These are phyloP conservation scores for Pristionchus maxplancki DNA, from an alignment of 2,888 invertebrate genomes.

Conservation along the genomic window DNA sequence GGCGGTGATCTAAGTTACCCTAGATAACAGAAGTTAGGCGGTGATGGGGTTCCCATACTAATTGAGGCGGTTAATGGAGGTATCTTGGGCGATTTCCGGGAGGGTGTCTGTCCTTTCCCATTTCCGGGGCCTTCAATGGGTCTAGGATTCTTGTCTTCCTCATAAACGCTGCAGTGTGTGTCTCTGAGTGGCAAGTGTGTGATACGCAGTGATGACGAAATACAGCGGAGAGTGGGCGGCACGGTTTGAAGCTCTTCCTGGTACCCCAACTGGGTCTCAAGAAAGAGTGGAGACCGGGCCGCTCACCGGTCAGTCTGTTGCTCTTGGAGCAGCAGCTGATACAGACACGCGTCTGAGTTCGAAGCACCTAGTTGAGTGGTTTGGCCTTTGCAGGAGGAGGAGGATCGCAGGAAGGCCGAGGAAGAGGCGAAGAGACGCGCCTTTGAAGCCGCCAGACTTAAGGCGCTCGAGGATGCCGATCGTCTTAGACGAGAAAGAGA, in stretches of 20 bases:
- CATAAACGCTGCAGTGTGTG: slow-evolving; percentile 39
- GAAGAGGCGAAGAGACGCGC: slow-evolving; percentile 76
- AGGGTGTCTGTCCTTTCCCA: not conserved
- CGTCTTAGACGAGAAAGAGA: slow-evolving; percentile 74
- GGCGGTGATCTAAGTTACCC: slow-evolving; percentile 7
- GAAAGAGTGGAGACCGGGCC: not conserved
- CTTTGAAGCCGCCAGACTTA: slow-evolving; percentile 77
- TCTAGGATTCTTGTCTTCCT: not conserved
- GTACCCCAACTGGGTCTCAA: not conserved
- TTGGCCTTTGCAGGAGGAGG: slow-evolving; percentile 75
- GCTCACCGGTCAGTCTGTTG: not conserved
- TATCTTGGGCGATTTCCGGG: not conserved
- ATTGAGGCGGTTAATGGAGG: not conserved
- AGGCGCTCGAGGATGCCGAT: slow-evolving; percentile 77
- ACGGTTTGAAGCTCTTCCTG: not conserved
- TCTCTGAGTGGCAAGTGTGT: not conserved
- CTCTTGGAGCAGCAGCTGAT: not conserved
- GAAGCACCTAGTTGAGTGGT: slow-evolving; percentile 39
- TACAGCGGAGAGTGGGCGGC: slow-evolving; percentile 26
- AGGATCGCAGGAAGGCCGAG: slow-evolving; percentile 74
- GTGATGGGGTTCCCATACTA: slow-evolving; percentile 20
- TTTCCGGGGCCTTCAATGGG: slow-evolving; percentile 3
- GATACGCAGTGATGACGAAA: slow-evolving; percentile 41
- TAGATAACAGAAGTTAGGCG: slow-evolving; percentile 1
- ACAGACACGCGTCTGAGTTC: not conserved